phyloP scores from a whole-genome alignment of 2,113 vertebrate genomes.

The Planiliza haematocheilus region DNA sequence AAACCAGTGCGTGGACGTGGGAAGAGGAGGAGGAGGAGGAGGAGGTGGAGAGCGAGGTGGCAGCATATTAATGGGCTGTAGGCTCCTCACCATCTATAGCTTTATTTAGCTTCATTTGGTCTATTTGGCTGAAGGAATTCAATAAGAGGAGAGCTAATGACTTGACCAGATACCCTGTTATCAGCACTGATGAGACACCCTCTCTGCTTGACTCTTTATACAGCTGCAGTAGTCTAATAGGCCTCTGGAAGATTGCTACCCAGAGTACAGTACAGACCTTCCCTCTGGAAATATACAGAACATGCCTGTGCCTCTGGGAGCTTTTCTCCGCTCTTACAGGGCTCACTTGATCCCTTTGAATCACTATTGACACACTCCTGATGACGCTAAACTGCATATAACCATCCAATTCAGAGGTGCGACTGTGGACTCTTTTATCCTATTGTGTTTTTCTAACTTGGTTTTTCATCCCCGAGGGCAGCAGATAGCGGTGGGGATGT shows the following conservation, averaged over 20 bases:
- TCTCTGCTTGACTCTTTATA: slow-evolving; percentile 78
- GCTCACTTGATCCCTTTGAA: slow-evolving; percentile 75
- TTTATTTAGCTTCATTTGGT: slow-evolving; percentile 78
- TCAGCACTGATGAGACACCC: slow-evolving; percentile 82
- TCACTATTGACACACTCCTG: slow-evolving; percentile 73
- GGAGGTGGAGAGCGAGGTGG: slow-evolving; percentile 54
- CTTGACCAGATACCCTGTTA: slow-evolving; percentile 85
- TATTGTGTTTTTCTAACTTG: slow-evolving; percentile 42
- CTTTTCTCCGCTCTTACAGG: slow-evolving; percentile 45
- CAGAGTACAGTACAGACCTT: slow-evolving; percentile 62
- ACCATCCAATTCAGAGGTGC: slow-evolving; percentile 41
- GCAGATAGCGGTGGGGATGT: slow-evolving; percentile 52
- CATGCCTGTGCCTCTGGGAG: slow-evolving; percentile 75
- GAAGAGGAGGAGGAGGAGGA: slow-evolving; percentile 21
- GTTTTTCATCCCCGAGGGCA: slow-evolving; percentile 62
- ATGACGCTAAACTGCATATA: slow-evolving; percentile 61
- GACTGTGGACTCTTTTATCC: slow-evolving; percentile 36
- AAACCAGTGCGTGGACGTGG: slow-evolving; percentile 35
- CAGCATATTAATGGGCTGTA: slow-evolving; percentile 76
- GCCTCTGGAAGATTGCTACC: slow-evolving; percentile 69
- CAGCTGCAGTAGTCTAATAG: slow-evolving; percentile 79
- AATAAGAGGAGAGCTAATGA: slow-evolving; percentile 82
- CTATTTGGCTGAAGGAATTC: slow-evolving; percentile 77
- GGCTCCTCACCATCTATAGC: slow-evolving; percentile 67
- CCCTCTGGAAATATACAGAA: slow-evolving; percentile 73